Evolutionary conservation across 2,888 invertebrate species (phyloP), one percentile per base, ranked within the genome.

Genomic region (Polyommatus icarus): DNA sequence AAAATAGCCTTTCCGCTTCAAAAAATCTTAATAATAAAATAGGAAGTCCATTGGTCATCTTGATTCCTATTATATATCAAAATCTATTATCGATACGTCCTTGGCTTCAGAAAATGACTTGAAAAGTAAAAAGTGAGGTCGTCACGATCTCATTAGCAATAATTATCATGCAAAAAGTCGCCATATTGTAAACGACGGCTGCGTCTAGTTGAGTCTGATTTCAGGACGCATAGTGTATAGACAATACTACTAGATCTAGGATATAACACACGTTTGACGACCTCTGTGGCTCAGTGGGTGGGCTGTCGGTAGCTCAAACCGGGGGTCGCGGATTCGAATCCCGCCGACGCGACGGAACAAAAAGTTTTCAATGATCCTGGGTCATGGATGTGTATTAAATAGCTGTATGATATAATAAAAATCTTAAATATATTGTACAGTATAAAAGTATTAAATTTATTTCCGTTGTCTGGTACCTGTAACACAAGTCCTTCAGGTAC

Each of bases 101-200:
- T 87, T 86, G 86, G 82, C 80, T 83, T 82, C 85, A 87, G 85
- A 87, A 86, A 87, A 86, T 81, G 77, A 72, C 54, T 81, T 82
- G 84, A 83, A 84, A 80, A 81, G 82, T 81, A 84, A 89, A 87
- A 89, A 88, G 84, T 85, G 85, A 89, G 89, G 89, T 79, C 87
- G 82, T 72, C 78, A 76, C 84, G 87, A 85, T 86, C 87, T 87
- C 85, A 86, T 84, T 85, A 83, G 80, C 79, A 82, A 84, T 83
- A 83, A 85, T 86, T 82, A 84, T 83, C 79, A 79, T 79, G 82
- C 82, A 88, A 88, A 87, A 89, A 86, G 83, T 83, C 76, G 76
- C 79, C 59, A 76, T 76, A 78, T 72, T 81, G 79, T 81, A 79
- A 3, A 1, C 6, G 18, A 78, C 86, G 82, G 78, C 80, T 76